Percentiles rank a stretch among this genome's conserved stretches.
Evolutionary conservation across 2,113 vertebrate species (phyloP).

Genomic region (Miniopterus natalensis): DNA sequence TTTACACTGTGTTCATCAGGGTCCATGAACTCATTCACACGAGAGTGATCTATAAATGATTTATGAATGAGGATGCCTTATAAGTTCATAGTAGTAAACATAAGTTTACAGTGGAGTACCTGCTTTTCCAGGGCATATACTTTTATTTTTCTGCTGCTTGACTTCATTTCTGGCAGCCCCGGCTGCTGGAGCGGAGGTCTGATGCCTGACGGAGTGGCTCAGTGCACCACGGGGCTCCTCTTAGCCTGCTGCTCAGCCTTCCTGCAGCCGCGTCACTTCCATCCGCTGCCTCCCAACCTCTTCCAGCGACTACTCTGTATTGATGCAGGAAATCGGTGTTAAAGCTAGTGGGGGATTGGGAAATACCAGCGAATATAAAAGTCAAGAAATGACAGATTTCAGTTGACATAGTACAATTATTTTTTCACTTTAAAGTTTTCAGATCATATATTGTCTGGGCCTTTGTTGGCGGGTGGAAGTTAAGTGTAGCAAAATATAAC

Average conservation of each 20-base stretch:
- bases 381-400: slow-evolving; percentile 4
- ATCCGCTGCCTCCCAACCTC: not conserved
- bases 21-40: not conserved
- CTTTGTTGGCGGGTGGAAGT: slow-evolving; percentile 36
- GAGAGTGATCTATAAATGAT: not conserved
- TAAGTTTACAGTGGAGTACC: not conserved
- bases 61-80: not conserved
- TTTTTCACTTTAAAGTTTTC: slow-evolving; percentile 37
- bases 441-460: not conserved
- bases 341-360: not conserved
- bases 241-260: not conserved
- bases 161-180: not conserved
- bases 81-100: not conserved
- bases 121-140: not conserved
- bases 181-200: not conserved
- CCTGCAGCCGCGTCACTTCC: not conserved
- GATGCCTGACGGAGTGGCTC: not conserved
- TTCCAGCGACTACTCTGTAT: not conserved
- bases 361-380: slow-evolving; percentile 22
- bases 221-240: not conserved
- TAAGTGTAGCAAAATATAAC: not conserved
- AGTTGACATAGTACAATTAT: not conserved
- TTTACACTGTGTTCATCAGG: not conserved
- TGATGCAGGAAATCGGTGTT: not conserved
- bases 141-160: not conserved